Base-by-base conservation (phyloP, 2,797 vertebrate genomes). In the Megaceryle alcyon region DNA sequence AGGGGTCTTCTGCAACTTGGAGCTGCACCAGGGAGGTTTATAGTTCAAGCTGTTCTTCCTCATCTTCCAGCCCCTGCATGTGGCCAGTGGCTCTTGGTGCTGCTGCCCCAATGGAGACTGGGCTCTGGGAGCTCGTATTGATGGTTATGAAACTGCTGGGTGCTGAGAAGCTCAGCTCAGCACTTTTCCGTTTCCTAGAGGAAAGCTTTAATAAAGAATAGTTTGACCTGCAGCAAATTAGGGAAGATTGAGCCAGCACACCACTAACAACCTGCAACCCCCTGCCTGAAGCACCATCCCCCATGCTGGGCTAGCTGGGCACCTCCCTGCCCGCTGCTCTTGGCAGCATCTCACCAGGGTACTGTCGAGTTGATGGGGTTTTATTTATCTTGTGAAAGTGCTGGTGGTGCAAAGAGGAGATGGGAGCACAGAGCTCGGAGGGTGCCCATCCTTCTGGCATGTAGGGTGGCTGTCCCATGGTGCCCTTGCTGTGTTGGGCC, bases 211-310 rank as follows among this genome's bases (percentile, higher is more conserved):
- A 54, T 73, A 28, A 90, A 44, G 81, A 95, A 26, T 87, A 46
- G 57, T 29, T 82, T 78, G 56, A 94, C 89, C 86, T 81, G 88
- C 69, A 86, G 94, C 78, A 68, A 91, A 92, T 60, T 9, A 56
- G 86, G 72, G 78, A 57, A 68, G n/a, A 16, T 49, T 10, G 91
- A 89, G 71, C 66, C 17, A 11, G 65, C 82, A 60, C 70, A 1
- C 44, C 65, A 0, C 44, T 9, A 80, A 5, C 22, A 85, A 7
- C 86, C n/a, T 0, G 2, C 60, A 65, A 4, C 43, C 44, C 76
- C 73, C 86, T 10, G 54, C 82, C 63, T 33, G 18, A 71, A 88
- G 5, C 35, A 7, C 49, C 4, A 0, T 6, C 7, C 51, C 60
- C 33, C 0, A 11, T 12, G 86, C 79, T 20, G 9, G 75, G 54